Evolutionary conservation across 2,113 vertebrate genomes (phyloP).

Genomic region (Cranoglanis bouderius): DNA sequence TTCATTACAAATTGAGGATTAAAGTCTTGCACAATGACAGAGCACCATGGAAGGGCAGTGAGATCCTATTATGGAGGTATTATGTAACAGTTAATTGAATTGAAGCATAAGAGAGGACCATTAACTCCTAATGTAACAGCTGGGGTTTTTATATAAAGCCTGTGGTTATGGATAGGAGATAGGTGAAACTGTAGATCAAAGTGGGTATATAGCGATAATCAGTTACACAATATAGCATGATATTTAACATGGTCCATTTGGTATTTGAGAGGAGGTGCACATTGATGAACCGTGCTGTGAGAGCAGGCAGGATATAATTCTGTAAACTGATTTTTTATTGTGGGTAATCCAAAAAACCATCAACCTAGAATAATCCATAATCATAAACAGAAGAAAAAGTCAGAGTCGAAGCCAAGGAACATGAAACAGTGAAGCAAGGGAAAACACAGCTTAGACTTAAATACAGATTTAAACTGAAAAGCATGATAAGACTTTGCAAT

Average conservation of each 20-base stretch:
- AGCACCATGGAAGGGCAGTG: neutral
- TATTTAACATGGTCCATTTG: neutral
- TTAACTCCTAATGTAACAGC: constrained; percentile 32
- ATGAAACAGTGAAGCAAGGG: neutral
- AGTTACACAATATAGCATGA: neutral
- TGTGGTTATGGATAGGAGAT: neutral
- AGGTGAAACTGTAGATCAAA: neutral
- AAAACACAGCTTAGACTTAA: neutral
- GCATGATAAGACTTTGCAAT: neutral
- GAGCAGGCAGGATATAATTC: neutral
- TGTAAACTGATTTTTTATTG: neutral
- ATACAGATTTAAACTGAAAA: neutral
- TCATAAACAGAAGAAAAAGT: neutral
- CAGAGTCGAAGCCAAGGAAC: neutral
- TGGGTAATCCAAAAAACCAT: neutral
- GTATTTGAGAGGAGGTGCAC: too few species aligned
- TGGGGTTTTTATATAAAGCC: neutral
- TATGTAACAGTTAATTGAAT: constrained; percentile 38
- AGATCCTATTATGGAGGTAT: constrained; percentile 26
- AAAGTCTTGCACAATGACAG: constrained; percentile 11
- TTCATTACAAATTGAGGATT: constrained; percentile 42
- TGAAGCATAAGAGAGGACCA: constrained; percentile 16
- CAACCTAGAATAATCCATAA: neutral
- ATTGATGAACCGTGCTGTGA: neutral
- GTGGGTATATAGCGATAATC: neutral